A percentile compares a stretch with the other conserved stretches of the same genome.
Evolutionary conservation across 1,140 invertebrate species (phyloP).

Genomic region (Zaprionus gabonicus): DNA sequence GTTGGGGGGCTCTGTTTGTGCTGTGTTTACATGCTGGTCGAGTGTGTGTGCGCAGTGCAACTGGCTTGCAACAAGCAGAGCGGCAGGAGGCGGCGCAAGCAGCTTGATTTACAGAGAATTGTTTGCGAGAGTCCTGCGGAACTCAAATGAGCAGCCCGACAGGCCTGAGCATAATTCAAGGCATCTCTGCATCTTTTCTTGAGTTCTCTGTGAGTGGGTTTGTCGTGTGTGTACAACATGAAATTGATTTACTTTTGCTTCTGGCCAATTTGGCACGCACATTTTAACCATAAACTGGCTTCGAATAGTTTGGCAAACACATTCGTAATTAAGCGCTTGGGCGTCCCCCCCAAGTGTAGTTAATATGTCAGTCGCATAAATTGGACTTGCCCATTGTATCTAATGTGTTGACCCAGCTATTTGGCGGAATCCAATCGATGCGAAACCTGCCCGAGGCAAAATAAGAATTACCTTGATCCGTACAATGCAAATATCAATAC

Average conservation of each 20-base stretch:
- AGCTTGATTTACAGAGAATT: constrained; percentile 12
- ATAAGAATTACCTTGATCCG: not conserved
- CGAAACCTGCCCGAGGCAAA: not conserved
- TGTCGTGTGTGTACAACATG: constrained; percentile 41
- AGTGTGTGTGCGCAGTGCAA: constrained; percentile 10
- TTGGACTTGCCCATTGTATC: constrained; percentile 48
- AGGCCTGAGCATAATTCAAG: constrained; percentile 33
- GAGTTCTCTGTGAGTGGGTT: constrained; percentile 23
- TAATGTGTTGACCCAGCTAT: constrained; percentile 39
- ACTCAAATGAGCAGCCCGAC: constrained; percentile 35
- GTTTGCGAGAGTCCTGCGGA: constrained; percentile 30
- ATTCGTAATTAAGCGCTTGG: constrained; percentile 67
- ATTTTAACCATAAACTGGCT: constrained; percentile 52
- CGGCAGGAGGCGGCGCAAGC: not conserved
- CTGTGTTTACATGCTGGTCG: constrained; percentile 29
- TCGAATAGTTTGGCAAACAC: constrained; percentile 51
- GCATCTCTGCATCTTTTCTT: constrained; percentile 35
- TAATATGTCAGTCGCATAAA: constrained; percentile 63
- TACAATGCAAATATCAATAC: not conserved
- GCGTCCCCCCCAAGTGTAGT: constrained; percentile 64
- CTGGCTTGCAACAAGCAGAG: constrained; percentile 15
- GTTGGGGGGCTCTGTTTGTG: constrained; percentile 11
- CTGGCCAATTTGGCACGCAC: constrained; percentile 67
- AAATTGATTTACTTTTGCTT: constrained; percentile 70
- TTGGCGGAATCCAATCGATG: constrained; percentile 29